Percentiles rank a stretch among this genome's conserved stretches.
These are phyloP conservation scores for Temnothorax rugatulus DNA, from an alignment of 2,888 invertebrate genomes.

Conservation along the genomic window DNA sequence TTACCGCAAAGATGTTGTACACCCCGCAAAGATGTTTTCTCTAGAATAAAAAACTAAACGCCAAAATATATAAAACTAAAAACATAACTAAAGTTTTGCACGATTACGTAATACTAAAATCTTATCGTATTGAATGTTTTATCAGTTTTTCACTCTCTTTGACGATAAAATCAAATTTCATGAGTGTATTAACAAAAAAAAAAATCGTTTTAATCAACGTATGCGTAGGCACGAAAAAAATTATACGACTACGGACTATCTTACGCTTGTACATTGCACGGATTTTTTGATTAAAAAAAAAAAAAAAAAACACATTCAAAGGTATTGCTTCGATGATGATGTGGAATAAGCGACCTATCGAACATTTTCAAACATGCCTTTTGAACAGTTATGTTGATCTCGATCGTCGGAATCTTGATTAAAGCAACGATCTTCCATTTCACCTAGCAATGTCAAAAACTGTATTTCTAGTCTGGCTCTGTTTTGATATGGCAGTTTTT, in stretches of 20 bases:
- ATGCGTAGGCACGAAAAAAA: background rate
- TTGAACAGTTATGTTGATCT: background rate
- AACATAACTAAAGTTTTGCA: background rate
- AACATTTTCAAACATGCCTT: too few species aligned
- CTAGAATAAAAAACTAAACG: background rate
- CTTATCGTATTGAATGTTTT: background rate
- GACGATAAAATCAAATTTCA: background rate
- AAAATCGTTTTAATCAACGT: background rate
- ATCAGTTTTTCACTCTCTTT: slow-evolving; percentile 1
- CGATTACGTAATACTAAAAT: background rate
- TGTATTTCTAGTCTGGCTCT: slow-evolving; percentile 4
- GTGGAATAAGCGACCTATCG: too few species aligned
- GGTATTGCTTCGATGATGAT: too few species aligned
- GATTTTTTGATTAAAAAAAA: too few species aligned
- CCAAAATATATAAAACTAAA: background rate
- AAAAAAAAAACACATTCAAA: too few species aligned
- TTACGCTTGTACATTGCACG: too few species aligned
- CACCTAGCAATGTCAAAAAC: background rate
- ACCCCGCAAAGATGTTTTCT: background rate
- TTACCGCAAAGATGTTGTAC: background rate
- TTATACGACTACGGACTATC: background rate
- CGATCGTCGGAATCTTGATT: background rate
- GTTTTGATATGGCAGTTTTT: slow-evolving; percentile 13
- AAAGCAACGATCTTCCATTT: background rate
- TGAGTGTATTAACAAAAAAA: background rate